Evolutionary conservation across 2,888 invertebrate species (phyloP), one percentile per base, ranked within the genome.

Genomic region (Apamea crenata): DNA sequence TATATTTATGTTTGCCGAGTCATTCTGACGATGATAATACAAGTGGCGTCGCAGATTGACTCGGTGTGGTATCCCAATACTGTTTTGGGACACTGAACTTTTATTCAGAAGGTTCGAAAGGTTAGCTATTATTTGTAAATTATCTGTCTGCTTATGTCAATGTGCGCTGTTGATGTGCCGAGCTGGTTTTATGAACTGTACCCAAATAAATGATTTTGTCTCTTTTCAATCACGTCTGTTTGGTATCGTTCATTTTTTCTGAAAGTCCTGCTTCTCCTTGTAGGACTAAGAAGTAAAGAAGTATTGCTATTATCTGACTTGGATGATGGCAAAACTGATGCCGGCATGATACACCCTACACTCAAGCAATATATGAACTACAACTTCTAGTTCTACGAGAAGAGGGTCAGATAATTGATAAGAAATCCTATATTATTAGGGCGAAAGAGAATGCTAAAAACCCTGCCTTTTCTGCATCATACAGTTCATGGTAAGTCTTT

Each of bases 1-100:
- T 56, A 36, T 47, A 29, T n/a, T 32, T 47, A 59, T 25, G 18
- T 29, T 84, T 47, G 59, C 14, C 18, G 25, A 80, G 80, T 80
- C 85, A 80, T 84, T 79, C 66, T 79, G 50, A 61, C 40, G 53
- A 61, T 29, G 2, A 53, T 67, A 78, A 78, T 61, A 79, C 32
- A 67, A 67, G 67, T 50, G 29, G 59, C 80, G 32, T 59, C 59
- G 14, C 10, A 61, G 12, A 63, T 7, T 63, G 1, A 63, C 25
- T 61, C 18, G 18, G 7, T 14, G 18, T 7, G 50, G 66, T 61
- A 63, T 67, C 36, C 21, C 4, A n/a, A 32, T 29, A 29, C 10
- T 79, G n/a, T 50, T 68, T 84, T 67, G 44, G n/a, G 18, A 40
- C 7, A 25, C 40, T 16, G 25, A 1, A 44, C 14, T 66, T 50